Evolutionary conservation across 2,888 invertebrate genomes (phyloP).

Genomic region (Mesorhabditis sp.): DNA sequence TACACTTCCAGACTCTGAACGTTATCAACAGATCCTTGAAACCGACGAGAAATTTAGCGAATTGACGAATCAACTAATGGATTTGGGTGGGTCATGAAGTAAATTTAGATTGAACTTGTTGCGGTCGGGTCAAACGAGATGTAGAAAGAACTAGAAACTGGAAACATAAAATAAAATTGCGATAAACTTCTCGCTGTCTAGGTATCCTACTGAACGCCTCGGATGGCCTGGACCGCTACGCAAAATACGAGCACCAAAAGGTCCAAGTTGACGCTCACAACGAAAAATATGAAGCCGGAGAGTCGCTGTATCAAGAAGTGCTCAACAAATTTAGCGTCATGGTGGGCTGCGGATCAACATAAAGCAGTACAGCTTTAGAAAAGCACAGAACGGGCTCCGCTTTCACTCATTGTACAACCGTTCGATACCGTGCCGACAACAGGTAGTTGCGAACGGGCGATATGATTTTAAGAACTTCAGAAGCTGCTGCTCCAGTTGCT

Average conservation of each 20-base stretch:
- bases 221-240: conserved; percentile 19
- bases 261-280: conserved; percentile 26
- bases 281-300: conserved; percentile 15
- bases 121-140: too few species aligned
- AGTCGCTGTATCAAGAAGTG: conserved; percentile 20
- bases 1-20: not conserved
- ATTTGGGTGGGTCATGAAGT: too few species aligned
- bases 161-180: conserved; percentile 17
- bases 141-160: too few species aligned
- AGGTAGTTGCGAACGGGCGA: too few species aligned
- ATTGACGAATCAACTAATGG: too few species aligned
- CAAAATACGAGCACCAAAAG: conserved; percentile 17
- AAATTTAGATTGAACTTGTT: too few species aligned
- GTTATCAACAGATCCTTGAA: not conserved
- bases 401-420: too few species aligned
- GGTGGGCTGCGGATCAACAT: conserved; percentile 8
- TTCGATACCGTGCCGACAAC: too few species aligned
- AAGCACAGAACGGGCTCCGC: too few species aligned
- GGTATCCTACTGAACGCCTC: conserved; percentile 15
- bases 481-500: not conserved
- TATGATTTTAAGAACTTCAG: too few species aligned
- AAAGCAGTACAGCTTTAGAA: too few species aligned
- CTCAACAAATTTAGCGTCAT: conserved; percentile 24
- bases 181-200: conserved; percentile 11
- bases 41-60: not conserved